Conservation (phyloP, 2,113 vertebrate genomes). For the Nipponia nippon region DNA sequence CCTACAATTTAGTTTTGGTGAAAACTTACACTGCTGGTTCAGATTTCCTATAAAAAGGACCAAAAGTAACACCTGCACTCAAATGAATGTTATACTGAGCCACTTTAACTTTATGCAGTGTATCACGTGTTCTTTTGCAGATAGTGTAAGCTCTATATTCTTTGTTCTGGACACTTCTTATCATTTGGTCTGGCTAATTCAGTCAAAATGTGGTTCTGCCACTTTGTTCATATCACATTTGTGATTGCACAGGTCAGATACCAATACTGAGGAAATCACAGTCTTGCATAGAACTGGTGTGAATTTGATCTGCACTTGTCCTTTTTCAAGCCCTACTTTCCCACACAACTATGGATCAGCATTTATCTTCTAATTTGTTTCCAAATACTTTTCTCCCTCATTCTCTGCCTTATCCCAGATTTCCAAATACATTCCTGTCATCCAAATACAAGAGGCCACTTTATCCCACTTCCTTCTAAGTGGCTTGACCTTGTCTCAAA, state of each 20-base stretch:
- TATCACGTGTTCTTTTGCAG: neutral
- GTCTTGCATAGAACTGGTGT: neutral
- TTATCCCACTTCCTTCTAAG: neutral
- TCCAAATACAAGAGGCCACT: neutral
- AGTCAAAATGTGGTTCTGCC: neutral
- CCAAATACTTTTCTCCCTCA: neutral
- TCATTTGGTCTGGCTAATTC: neutral
- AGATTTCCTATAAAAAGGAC: neutral
- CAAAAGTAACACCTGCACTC: neutral
- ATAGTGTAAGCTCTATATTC: neutral
- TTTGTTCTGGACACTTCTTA: neutral
- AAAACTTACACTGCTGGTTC: neutral
- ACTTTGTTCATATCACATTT: neutral
- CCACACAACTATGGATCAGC: neutral
- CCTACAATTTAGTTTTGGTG: neutral
- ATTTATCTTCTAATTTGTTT: neutral
- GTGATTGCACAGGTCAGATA: neutral
- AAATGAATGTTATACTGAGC: neutral
- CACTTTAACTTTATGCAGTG: neutral
- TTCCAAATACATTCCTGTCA: neutral
- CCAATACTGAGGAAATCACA: neutral
- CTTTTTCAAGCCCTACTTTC: neutral
- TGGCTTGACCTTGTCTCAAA: neutral
- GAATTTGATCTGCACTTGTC: neutral
- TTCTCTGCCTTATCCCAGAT: neutral